These are phyloP conservation scores for Cossypha polioptera DNA, from an alignment of 2,797 vertebrate genomes.

Conservation along the genomic window DNA sequence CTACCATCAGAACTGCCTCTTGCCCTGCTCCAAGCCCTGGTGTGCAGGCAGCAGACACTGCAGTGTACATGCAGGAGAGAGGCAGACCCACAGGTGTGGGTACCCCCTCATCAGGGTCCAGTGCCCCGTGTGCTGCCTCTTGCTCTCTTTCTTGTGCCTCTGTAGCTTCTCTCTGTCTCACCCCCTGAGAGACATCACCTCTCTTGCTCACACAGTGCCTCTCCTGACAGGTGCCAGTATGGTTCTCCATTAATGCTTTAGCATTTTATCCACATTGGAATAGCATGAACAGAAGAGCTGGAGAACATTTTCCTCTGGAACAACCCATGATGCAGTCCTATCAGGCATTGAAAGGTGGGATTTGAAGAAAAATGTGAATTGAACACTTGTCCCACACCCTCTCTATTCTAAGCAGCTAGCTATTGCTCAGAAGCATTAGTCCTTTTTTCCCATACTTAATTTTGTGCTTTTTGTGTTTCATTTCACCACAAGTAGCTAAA, in stretches of 20 bases:
- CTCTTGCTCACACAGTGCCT: background rate
- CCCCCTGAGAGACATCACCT: accelerated
- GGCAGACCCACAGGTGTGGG: background rate
- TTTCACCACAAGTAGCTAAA: background rate
- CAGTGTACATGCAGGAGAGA: background rate
- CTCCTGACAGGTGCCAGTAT: background rate
- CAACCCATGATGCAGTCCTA: background rate
- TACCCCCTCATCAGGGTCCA: background rate
- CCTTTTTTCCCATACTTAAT: background rate
- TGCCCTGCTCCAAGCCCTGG: accelerated
- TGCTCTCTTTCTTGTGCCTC: background rate
- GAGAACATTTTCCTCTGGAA: background rate
- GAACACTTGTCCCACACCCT: background rate
- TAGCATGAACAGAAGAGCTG: background rate
- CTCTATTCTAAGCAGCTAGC: background rate
- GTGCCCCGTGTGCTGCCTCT: background rate
- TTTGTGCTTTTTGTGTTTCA: background rate
- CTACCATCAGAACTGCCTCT: background rate
- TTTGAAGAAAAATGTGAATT: background rate
- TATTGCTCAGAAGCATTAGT: background rate
- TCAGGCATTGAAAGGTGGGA: background rate
- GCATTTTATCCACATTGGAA: background rate
- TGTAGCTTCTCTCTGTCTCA: no score
- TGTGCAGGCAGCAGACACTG: no score
- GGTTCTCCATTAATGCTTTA: background rate